A percentile compares a stretch with the other conserved stretches of the same genome.
Evolutionary conservation across 2,888 invertebrate species (phyloP).

Genomic region (Melinaea menophilus): DNA sequence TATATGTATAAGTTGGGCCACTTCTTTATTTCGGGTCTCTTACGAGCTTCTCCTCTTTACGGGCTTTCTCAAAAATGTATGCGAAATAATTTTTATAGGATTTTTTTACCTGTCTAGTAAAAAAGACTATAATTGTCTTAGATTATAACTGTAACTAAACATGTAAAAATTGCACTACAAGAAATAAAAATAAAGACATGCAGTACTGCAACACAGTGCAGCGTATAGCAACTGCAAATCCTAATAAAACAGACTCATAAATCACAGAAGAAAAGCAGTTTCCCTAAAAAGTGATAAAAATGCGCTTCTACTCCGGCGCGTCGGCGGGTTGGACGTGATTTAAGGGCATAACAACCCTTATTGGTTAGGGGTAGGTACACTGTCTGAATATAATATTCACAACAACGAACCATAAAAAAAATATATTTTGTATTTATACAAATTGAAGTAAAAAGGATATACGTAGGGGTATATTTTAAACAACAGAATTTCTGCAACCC

Average conservation of each 20-base stretch:
- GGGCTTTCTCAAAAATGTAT: too few relatives aligned
- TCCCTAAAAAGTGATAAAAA: conserved; percentile 26
- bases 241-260: conserved; percentile 34
- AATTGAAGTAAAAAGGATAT: background rate
- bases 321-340: conserved; percentile 24
- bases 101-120: too few relatives aligned
- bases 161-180: too few relatives aligned
- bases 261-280: conserved; percentile 26
- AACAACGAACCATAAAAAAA: background rate
- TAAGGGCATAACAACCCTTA: conserved; percentile 7
- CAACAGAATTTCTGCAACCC: too few relatives aligned
- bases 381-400: background rate
- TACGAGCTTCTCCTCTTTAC: too few relatives aligned
- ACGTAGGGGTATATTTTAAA: too few relatives aligned
- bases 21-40: too few relatives aligned
- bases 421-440: background rate
- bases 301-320: conserved; percentile 34
- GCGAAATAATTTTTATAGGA: too few relatives aligned
- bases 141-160: too few relatives aligned
- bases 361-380: background rate
- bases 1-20: too few relatives aligned
- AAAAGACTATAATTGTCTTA: too few relatives aligned
- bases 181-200: background rate
- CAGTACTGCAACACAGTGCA: background rate
- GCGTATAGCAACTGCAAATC: background rate